Evolutionary conservation across 2,888 invertebrate species (phyloP), one percentile per base, ranked within the genome.

Genomic region (Strigamia maritima): DNA sequence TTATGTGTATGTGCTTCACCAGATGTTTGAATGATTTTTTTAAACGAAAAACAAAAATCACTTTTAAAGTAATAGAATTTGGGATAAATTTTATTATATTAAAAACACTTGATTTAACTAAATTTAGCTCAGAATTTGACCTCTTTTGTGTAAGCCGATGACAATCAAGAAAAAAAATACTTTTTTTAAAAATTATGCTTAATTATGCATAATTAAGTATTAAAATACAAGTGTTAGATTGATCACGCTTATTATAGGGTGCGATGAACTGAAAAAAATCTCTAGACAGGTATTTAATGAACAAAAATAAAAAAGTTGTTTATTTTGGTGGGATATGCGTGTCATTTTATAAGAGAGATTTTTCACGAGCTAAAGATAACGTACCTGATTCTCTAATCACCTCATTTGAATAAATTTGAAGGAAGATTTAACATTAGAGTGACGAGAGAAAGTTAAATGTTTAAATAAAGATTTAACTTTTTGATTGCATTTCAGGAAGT

Each of bases 321-420:
- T 44, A 6, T 54, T 54, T 54, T 44, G 8, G 44, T 44, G 44
- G n/a, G 2, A n/a, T 16, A n/a, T 54, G 54, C n/a, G 54, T 54
- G 19, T 54, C 54, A 54, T 54, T 22, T 54, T 54, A n/a, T 19
- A 54, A n/a, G 54, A 54, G 19, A n/a, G 54, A 54, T 54, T 54
- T 44, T 54, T 54, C 22, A 54, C 70, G 24, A 28, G 24, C 70
- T 70, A 70, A 70, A 70, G 70, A 70, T 70, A 70, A 70, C 70
- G 54, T 19, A 70, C 24, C 70, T 70, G 70, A 70, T 70, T 70
- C 16, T 28, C 28, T 70, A 70, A 70, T 70, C 70, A 70, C 70
- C 70, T 70, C 70, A 70, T 70, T 70, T 26, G 70, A 70, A 70
- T 70, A 70, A 70, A 28, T 70, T 28, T 54, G 54, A 54, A 70